Evolutionary conservation across 2,888 invertebrate genomes (phyloP).

Genomic region (Eupithecia insigniata): DNA sequence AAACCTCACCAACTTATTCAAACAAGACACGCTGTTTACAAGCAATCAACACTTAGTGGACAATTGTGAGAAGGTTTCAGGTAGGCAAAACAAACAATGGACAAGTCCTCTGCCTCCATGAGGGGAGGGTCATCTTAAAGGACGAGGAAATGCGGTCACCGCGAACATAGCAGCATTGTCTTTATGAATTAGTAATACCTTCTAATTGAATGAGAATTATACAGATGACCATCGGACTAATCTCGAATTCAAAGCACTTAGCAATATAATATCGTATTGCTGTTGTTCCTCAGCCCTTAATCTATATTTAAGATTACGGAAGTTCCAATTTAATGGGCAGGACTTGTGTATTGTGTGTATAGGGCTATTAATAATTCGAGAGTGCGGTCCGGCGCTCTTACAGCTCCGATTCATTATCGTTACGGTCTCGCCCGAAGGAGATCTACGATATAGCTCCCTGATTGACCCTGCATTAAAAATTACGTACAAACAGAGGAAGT

Average conservation of each 20-base stretch:
- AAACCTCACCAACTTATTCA: slow-evolving; percentile 49
- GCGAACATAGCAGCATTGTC: slow-evolving; percentile 71
- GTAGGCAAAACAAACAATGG: slow-evolving; percentile 80
- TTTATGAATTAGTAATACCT: slow-evolving; percentile 79
- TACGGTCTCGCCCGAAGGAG: slow-evolving; percentile 78
- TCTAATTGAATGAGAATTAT: slow-evolving; percentile 78
- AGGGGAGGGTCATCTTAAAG: slow-evolving; percentile 77
- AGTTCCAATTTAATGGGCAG: slow-evolving; percentile 59
- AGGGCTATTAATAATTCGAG: slow-evolving; percentile 83
- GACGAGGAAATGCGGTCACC: slow-evolving; percentile 73
- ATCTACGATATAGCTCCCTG: slow-evolving; percentile 82
- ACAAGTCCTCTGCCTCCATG: slow-evolving; percentile 65
- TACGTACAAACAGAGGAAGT: slow-evolving; percentile 78
- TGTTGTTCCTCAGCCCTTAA: slow-evolving; percentile 32
- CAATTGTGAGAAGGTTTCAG: slow-evolving; percentile 77
- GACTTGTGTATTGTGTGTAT: slow-evolving; percentile 58
- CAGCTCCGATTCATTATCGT: slow-evolving; percentile 82
- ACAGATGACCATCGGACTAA: slow-evolving; percentile 62
- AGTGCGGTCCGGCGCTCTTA: slow-evolving; percentile 81
- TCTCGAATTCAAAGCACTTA: slow-evolving; percentile 64
- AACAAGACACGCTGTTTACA: slow-evolving; percentile 76
- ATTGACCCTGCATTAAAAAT: slow-evolving; percentile 85
- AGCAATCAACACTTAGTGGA: slow-evolving; percentile 82
- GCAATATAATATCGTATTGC: slow-evolving; percentile 35
- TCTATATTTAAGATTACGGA: slow-evolving; percentile 49